Evolutionary conservation across 2,113 vertebrate genomes (phyloP), one percentile per base, ranked within the genome.

Genomic region (Stegostoma tigrinum): DNA sequence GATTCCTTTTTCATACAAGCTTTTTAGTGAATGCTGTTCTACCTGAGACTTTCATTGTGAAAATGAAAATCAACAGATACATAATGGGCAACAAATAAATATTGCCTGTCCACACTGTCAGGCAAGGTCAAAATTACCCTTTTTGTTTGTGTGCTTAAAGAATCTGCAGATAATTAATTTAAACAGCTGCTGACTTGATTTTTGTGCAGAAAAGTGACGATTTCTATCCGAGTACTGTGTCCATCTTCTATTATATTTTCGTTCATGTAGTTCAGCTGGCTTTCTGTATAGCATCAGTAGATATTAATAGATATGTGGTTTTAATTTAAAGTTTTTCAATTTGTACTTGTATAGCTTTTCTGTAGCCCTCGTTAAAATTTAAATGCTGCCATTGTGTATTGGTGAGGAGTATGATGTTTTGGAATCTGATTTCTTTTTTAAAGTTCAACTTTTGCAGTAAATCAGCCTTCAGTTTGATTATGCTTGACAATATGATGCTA

Each of bases 401-500:
- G 87, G 87, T 21, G 42, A 72, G 68, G 38, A 52, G 23, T 48
- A 95, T 95, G n/a, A 95, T 75, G 21, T 75, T 72, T 95, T 61
- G 42, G 42, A 95, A 95, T 72, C 10, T 70, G 70, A 52, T 48
- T 95, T 30, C 7, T 95, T 95, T 95, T 48, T 17, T 34, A 34
- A 72, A 75, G 19, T 45, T 94, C 91, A 94, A 68, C 64, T 23
- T 66, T 24, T 68, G 68, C 45, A 95, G 38, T 45, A 75, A 48
- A 34, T 94, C 91, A 68, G 91, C 23, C 21, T 38, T 72, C 19
- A 24, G 94, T 72, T 70, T 45, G 12, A 95, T 48, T 95, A 24
- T 23, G 17, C 68, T 72, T 95, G 45, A 95, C 67, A 95, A 95
- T 95, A 70, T 95, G 94, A 75, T 95, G 68, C 68, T 42, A 72